Conservation (phyloP, 1,140 invertebrate genomes). For the Leptinotarsa undecemlineata region DNA sequence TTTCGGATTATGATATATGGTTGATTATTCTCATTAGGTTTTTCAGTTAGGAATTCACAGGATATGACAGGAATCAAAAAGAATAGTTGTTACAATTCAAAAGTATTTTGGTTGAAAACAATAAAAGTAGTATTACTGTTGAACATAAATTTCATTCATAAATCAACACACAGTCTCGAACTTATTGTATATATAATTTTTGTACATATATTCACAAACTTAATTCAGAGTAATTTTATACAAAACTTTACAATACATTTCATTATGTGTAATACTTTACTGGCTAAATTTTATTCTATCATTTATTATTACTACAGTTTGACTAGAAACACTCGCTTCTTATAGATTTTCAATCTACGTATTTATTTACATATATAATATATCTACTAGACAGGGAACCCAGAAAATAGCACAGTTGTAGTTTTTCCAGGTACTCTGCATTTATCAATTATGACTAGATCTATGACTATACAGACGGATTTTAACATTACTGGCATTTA, state of each 20-base stretch:
- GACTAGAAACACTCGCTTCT: constrained; percentile 28
- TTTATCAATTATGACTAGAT: constrained; percentile 5
- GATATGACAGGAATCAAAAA: too few relatives aligned
- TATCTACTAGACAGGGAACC: neutral
- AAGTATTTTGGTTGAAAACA: too few relatives aligned
- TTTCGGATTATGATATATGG: too few relatives aligned
- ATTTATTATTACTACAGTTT: constrained; percentile 18
- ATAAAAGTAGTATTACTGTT: too few relatives aligned
- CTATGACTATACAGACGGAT: constrained; percentile 17
- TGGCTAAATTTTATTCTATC: neutral
- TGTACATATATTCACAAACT: too few relatives aligned
- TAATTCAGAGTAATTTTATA: too few relatives aligned
- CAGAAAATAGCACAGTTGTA: neutral
- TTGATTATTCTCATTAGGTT: too few relatives aligned
- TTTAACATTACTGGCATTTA: constrained; percentile 15
- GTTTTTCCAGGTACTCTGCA: neutral
- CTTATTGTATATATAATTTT: too few relatives aligned
- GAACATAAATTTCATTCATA: too few relatives aligned
- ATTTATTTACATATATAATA: constrained; percentile 14
- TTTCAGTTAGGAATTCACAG: too few relatives aligned
- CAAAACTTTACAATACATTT: neutral
- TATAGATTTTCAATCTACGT: constrained; percentile 20
- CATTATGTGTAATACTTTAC: neutral
- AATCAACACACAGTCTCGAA: too few relatives aligned
- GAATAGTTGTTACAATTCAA: too few relatives aligned